Base-by-base conservation (phyloP, 2,797 vertebrate species). In the Lagocephalus sceleratus region DNA sequence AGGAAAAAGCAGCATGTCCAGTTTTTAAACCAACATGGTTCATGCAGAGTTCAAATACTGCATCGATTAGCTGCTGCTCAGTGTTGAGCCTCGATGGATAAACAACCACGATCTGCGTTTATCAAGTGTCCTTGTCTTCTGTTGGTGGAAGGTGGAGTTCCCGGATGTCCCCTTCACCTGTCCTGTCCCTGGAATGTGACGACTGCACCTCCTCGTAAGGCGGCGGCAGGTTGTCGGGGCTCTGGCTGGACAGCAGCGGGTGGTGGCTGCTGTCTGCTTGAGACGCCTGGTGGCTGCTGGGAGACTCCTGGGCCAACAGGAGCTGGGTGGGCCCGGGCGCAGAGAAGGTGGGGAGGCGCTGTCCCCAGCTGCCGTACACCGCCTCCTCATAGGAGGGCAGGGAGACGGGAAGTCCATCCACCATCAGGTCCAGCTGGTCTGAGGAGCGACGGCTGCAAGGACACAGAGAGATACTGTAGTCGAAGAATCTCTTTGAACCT, bases 371-470 rank as follows among this genome's bases (percentile, higher is more conserved):
- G 38, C 90, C 78, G 1, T 90, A 92, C 17, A 92, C 68, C 0
- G 90, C 91, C 77, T 92, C 91, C 64, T 92, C 90, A 0, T 92
- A 92, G 67, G 90, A 88, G 2, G 90, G 91, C 0, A 92, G 87
- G 2, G 85, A 77, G 1, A 89, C 80, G 0, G 82, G 84, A 20
- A 82, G 67, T 2, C 87, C 84, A 8, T 90, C 89, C 57, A 86
- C 87, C 81, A 91, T 84, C 65, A 90, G 78, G 73, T 91, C 90
- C 75, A 90, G 41, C 70, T 91, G 90, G 79, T 92, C 91, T 1
- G 91, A 90, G 23, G 88, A 85, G 6, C 85, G 83, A 4, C 90
- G 87, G 62, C 78, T 87, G 76, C 49, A 12, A 62, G 38, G 41
- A 60, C 20, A 35, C 12, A 68, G 6, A 41, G 6, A 41, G 1